Evolutionary conservation across 1,140 invertebrate species (phyloP).

Genomic region (Drosophila ercepeae): DNA sequence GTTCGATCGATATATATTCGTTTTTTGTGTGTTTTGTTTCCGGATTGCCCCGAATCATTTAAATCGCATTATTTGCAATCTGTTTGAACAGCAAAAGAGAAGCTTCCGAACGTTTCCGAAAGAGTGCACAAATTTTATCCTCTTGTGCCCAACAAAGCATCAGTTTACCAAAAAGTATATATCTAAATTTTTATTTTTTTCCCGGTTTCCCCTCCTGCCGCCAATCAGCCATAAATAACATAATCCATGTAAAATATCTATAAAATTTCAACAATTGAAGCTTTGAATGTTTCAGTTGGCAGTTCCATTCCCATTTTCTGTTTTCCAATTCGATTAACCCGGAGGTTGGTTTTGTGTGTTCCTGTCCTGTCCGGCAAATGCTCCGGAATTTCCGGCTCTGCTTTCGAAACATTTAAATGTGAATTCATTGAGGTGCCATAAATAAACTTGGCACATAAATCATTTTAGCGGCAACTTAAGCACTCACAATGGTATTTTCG

Average conservation of each 20-base stretch:
- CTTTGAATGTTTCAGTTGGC: slow-evolving; percentile 49
- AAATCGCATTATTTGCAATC: slow-evolving; percentile 41
- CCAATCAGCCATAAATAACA: slow-evolving; percentile 51
- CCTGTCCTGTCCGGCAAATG: slow-evolving; percentile 18
- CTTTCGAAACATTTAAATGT: slow-evolving; percentile 55
- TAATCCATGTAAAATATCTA: slow-evolving; percentile 48
- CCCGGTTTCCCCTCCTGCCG: background rate
- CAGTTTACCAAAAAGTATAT: slow-evolving; percentile 21
- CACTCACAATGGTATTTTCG: slow-evolving; percentile 41
- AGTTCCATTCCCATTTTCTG: slow-evolving; percentile 43
- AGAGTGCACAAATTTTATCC: slow-evolving; percentile 40
- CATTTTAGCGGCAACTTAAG: slow-evolving; percentile 59
- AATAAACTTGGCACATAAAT: slow-evolving; percentile 67
- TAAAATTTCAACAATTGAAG: slow-evolving; percentile 34
- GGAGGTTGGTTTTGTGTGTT: slow-evolving; percentile 18
- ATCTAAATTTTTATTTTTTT: slow-evolving; percentile 9
- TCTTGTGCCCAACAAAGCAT: slow-evolving; percentile 28
- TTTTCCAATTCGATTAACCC: slow-evolving; percentile 56
- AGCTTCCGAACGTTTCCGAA: slow-evolving; percentile 35
- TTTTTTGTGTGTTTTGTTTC: background rate
- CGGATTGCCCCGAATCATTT: slow-evolving; percentile 8
- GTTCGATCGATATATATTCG: background rate
- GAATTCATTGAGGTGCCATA: slow-evolving; percentile 68
- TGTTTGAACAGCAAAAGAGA: slow-evolving; percentile 17
- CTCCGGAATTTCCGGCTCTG: slow-evolving; percentile 3